Evolutionary conservation across 2,113 vertebrate genomes (phyloP).

Genomic region (Coptodon rendalli): DNA sequence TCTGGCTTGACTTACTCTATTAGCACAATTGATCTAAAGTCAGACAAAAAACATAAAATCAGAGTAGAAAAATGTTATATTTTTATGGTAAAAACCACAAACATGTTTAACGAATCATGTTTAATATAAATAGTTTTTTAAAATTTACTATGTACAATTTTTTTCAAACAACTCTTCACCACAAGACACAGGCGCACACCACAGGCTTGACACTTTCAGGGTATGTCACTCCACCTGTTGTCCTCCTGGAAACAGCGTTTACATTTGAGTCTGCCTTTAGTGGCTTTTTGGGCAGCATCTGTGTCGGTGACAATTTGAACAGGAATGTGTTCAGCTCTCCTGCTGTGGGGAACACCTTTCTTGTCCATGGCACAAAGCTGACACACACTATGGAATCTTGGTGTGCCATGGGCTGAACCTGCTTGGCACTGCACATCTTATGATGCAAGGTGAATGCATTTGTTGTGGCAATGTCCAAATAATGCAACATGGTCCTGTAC

Average conservation of each 20-base stretch:
- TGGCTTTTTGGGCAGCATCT: neutral
- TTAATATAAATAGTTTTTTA: neutral
- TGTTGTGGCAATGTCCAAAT: neutral
- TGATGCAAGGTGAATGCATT: accelerated
- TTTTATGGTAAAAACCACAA: neutral
- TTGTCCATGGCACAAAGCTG: neutral
- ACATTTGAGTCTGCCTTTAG: accelerated
- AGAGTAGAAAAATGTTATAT: neutral
- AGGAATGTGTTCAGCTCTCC: neutral
- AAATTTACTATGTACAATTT: neutral
- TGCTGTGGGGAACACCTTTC: neutral
- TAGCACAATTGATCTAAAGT: no score
- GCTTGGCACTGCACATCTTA: neutral
- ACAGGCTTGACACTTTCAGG: accelerated
- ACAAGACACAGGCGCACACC: neutral
- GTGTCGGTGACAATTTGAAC: accelerated
- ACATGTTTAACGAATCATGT: neutral
- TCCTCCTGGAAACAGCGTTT: neutral
- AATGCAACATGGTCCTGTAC: accelerated
- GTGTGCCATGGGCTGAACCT: accelerated
- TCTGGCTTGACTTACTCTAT: no score
- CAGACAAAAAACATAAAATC: no score
- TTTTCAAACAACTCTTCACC: neutral
- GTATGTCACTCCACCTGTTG: neutral
- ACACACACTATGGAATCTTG: accelerated